These are phyloP conservation scores for Chrysocyon brachyurus DNA, from an alignment of 2,797 vertebrate species.

Conservation along the genomic window DNA sequence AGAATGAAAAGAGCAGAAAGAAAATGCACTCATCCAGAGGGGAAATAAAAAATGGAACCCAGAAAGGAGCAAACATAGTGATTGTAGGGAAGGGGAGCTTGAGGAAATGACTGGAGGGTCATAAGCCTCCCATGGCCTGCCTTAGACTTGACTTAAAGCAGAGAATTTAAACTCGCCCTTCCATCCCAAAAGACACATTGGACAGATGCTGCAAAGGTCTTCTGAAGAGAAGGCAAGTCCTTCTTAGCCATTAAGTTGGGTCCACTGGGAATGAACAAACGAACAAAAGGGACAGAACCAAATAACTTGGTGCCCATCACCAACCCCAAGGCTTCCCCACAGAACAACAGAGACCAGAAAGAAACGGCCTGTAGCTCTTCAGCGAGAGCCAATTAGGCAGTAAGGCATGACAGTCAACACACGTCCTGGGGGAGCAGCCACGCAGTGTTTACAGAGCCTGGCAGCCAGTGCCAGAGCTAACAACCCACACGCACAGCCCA, in stretches of 20 bases:
- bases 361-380: background rate
- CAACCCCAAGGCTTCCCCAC: background rate
- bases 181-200: background rate
- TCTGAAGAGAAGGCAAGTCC: background rate
- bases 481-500: slow-evolving; percentile 64
- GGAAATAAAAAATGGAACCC: slow-evolving; percentile 39
- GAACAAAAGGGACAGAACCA: background rate
- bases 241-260: background rate
- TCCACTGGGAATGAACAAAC: background rate
- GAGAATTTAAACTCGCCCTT: background rate
- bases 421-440: slow-evolving; percentile 66
- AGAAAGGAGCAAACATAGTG: background rate
- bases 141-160: background rate
- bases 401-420: slow-evolving; percentile 66
- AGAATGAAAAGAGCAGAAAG: slow-evolving; percentile 17
- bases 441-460: slow-evolving; percentile 69
- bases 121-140: background rate
- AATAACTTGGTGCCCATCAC: background rate
- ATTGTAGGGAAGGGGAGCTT: background rate
- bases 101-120: background rate
- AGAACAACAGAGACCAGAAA: slow-evolving; percentile 43
- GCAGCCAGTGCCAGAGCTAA: slow-evolving; percentile 62
- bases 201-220: background rate
- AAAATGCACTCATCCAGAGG: background rate
- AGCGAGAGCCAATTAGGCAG: slow-evolving; percentile 64